Conservation (phyloP, 2,888 invertebrate species). For the Polia nebulosa region DNA sequence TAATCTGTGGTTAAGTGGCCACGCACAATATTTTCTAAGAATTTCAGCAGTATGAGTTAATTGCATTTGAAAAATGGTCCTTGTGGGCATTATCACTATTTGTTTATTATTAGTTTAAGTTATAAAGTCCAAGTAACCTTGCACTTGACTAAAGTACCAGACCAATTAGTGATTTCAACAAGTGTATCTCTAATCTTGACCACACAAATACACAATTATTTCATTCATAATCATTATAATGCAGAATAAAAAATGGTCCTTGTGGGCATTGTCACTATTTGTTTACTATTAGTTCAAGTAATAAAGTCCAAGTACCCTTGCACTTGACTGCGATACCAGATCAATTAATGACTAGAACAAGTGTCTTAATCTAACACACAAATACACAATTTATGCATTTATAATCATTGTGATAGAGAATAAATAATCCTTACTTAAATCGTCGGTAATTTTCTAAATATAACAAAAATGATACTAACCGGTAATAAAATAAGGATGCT, state of each 20-base stretch:
- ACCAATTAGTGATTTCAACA: background rate
- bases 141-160: constrained; percentile 1
- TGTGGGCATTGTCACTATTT: background rate
- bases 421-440: background rate
- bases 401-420: background rate
- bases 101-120: constrained; percentile 8
- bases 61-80: no score
- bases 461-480: background rate
- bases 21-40: background rate
- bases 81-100: background rate
- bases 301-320: constrained; percentile 10
- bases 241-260: background rate
- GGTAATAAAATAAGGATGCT: constrained; percentile 3
- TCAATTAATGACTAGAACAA: background rate
- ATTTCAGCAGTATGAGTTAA: background rate
- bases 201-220: background rate
- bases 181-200: background rate
- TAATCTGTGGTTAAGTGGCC: background rate
- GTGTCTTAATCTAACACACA: background rate
- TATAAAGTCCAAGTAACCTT: constrained; percentile 8
- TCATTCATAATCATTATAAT: background rate
- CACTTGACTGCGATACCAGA: constrained; percentile 1
- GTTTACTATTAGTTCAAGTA: constrained; percentile 4
- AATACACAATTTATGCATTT: background rate
- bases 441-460: background rate